Percentiles rank a stretch among this genome's conserved stretches.
phyloP scores from a whole-genome alignment of 2,113 vertebrate genomes.

The Nycticryphes semicollaris region DNA sequence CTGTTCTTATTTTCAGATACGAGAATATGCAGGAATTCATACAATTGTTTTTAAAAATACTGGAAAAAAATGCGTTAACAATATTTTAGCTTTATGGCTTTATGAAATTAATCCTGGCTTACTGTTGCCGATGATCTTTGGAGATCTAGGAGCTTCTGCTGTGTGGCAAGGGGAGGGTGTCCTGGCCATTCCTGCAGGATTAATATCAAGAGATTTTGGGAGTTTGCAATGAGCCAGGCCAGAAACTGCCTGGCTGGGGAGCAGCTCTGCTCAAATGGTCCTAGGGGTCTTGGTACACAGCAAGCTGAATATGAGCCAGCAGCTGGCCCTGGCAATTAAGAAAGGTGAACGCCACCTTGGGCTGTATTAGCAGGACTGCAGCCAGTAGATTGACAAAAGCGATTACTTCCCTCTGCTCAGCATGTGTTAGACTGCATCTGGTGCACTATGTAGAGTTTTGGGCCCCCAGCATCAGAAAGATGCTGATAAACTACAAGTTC shows the following conservation, averaged over 20 bases:
- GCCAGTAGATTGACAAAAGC: background rate
- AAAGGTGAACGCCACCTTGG: background rate
- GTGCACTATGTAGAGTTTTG: background rate
- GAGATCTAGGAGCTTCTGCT: background rate
- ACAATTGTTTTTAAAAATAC: background rate
- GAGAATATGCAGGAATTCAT: rapidly evolving
- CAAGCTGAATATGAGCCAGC: background rate
- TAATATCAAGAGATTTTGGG: background rate
- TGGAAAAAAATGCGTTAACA: background rate
- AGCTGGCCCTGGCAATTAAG: background rate
- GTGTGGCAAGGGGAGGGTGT: background rate
- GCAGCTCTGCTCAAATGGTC: background rate
- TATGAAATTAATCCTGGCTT: background rate
- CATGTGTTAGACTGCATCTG: background rate
- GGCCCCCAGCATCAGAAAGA: background rate
- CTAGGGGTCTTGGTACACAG: background rate
- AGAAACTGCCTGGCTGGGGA: background rate
- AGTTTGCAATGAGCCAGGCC: background rate
- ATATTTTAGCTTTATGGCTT: background rate
- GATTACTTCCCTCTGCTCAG: background rate
- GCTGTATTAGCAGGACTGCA: background rate
- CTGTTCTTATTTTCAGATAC: background rate
- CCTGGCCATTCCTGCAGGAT: background rate
- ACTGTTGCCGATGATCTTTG: background rate
- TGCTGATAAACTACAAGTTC: background rate